Evolutionary conservation across 23 tunicate genomes (phyloP), one percentile per base, ranked within the genome.

Genomic region (Ciona savignyi): DNA sequence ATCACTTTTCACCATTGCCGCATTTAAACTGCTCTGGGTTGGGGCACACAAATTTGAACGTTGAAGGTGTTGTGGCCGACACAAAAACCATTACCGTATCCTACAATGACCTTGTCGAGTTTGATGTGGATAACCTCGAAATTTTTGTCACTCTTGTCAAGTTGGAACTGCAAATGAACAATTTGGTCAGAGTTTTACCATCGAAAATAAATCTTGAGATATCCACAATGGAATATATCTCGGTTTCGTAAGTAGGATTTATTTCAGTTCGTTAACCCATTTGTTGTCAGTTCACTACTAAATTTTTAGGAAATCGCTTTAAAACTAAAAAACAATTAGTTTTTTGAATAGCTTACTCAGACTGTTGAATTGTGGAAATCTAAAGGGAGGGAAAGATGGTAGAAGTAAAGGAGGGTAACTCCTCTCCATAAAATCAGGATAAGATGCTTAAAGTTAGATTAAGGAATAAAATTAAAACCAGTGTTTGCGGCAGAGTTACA

Each of bases 1-100:
- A n/a, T n/a, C n/a, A n/a, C n/a, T n/a, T n/a, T n/a, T n/a, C n/a
- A n/a, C n/a, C n/a, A n/a, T n/a, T n/a, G n/a, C 93, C 93, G 3
- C 80, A 78, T 68, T 56, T 86, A 22, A 86, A 87, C 62, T 87
- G 95, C 49, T 76, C 82, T 1, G 78, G 80, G 1, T 21, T 26
- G 9, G 76, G 72, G 1, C 35, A 69, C 35, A 61, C 75, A 2
- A 61, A 78, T 20, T 87, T 87, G 2, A 69, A 75, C 6, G 66
- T 76, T 4, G 74, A 48, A 25, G 82, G 78, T 3, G 85, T 81
- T 23, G 63, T 71, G 1, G 67, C 33, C 60, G 86, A 87, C 63
- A 76, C 79, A 33, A 51, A 30, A 48, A 80, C 85, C 65, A 81
- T 88, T 29, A 35, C 83, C 2, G 60, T 88, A 9, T 77, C 84